Evolutionary conservation across 2,797 vertebrate species (phyloP).

Genomic region (Crotalus adamanteus): DNA sequence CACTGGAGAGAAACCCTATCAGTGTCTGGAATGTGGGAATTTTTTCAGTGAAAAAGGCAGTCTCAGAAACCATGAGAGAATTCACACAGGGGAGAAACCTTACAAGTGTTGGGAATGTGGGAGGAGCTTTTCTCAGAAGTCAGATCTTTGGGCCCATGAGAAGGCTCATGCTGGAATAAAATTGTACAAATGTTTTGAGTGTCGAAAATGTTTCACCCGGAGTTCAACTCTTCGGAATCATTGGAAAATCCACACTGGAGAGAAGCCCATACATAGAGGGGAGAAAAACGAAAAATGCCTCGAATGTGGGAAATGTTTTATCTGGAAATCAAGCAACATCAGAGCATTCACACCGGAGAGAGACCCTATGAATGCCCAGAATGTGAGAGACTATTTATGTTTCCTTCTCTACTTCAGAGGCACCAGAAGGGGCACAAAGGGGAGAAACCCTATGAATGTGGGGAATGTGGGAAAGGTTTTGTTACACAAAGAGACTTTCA

Average conservation of each 20-base stretch:
- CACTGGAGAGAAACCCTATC: background rate
- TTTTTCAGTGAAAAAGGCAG: background rate
- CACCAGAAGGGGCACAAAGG: too few species aligned
- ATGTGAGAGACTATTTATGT: too few species aligned
- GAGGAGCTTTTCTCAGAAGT: accelerated
- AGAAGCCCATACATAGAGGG: too few species aligned
- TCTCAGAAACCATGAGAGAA: background rate
- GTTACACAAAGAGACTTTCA: too few species aligned
- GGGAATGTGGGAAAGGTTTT: too few species aligned
- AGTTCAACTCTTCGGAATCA: background rate
- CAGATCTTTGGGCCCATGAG: accelerated
- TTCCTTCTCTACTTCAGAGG: too few species aligned
- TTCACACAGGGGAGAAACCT: background rate
- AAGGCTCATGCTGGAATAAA: background rate
- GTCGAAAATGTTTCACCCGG: background rate
- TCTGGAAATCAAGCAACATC: background rate
- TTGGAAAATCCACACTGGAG: background rate
- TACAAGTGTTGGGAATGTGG: background rate
- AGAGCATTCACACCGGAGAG: background rate
- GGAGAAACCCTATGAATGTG: too few species aligned
- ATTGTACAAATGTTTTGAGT: background rate
- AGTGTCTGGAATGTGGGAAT: background rate
- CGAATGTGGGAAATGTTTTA: background rate
- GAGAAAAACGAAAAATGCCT: background rate
- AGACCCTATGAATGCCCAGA: too few species aligned